These are phyloP conservation scores for Neosilurus mollespiculum DNA, from an alignment of 2,797 vertebrate genomes.

Conservation along the genomic window DNA sequence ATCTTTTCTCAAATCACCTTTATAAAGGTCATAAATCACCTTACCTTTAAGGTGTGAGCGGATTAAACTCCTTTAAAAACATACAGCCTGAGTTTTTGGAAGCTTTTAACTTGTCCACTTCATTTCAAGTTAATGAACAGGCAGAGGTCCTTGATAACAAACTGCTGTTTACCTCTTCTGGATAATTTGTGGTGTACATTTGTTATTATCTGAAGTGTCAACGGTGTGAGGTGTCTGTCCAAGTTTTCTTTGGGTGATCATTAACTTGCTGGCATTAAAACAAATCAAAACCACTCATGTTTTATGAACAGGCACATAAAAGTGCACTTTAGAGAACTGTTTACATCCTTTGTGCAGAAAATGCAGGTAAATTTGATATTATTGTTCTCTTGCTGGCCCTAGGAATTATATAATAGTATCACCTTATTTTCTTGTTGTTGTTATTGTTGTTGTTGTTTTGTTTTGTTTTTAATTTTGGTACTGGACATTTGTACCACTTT, in stretches of 20 bases:
- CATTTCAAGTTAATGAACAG: conserved; percentile 14
- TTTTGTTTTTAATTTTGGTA: background rate
- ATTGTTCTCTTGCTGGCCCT: conserved; percentile 33
- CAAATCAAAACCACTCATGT: conserved; percentile 49
- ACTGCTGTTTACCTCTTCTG: conserved; percentile 39
- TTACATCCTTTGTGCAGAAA: conserved; percentile 38
- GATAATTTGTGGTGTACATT: conserved; percentile 34
- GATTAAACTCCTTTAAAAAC: background rate
- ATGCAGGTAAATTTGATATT: conserved; percentile 17
- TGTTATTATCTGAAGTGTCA: conserved; percentile 35
- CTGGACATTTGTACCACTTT: conserved; percentile 40
- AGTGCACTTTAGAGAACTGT: conserved; percentile 47
- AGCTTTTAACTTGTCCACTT: background rate
- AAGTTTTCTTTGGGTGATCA: conserved; percentile 27
- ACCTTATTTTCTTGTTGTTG: background rate
- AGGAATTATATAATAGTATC: background rate
- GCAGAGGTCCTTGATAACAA: conserved; percentile 21
- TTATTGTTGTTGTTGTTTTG: background rate
- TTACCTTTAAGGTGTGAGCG: background rate
- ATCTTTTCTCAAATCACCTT: background rate
- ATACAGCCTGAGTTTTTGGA: background rate
- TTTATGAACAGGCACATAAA: conserved; percentile 29
- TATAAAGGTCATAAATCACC: background rate
- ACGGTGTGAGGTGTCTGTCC: conserved; percentile 23
- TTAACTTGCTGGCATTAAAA: conserved; percentile 29